Base-by-base conservation (phyloP, 1,140 invertebrate genomes). In the Pogonognathellus flavescens region DNA sequence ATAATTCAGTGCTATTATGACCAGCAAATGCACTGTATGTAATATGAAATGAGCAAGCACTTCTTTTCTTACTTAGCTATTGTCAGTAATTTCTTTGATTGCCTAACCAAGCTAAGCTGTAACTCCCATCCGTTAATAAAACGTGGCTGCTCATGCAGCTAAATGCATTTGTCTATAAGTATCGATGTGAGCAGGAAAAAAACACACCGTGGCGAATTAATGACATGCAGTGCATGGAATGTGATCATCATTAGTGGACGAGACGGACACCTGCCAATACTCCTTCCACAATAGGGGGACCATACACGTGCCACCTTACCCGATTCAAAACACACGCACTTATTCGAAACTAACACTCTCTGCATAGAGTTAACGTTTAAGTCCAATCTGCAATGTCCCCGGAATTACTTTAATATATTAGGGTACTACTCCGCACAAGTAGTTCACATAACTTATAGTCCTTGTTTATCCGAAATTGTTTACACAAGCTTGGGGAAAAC, bases 81-180 rank as follows among this genome's bases (percentile, higher is more conserved):
- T 66, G 62, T 66, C 62, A 66, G 62, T 25, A 25, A 66, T 66
- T 66, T 66, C 62, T 66, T 66, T 66, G 62, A 66, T 66, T 66
- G 62, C 20, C 62, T 66, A 66, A 66, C 62, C 25, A 66, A 25
- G 62, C 20, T 22, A 25, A 66, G 22, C 22, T 66, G 20, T 25
- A 55, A 66, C 62, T 20, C 62, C 18, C 20, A 20, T 31, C 14
- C 22, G 10, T 31, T 6, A 25, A 22, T 25, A 66, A 66, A 25
- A 66, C 62, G 25, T 66, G 62, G 25, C 62, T 66, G 62, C 62
- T 66, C 62, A 66, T 25, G 14, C 25, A 66, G 62, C 20, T 66
- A 66, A 66, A 66, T 66, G 62, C 62, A 66, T 66, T 66, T 66
- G 22, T 66, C 62, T 41, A 41, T 41, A 41, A 41, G 31, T 41